phyloP scores from a whole-genome alignment of 1,140 invertebrate species.

The Chelonus insularis region DNA sequence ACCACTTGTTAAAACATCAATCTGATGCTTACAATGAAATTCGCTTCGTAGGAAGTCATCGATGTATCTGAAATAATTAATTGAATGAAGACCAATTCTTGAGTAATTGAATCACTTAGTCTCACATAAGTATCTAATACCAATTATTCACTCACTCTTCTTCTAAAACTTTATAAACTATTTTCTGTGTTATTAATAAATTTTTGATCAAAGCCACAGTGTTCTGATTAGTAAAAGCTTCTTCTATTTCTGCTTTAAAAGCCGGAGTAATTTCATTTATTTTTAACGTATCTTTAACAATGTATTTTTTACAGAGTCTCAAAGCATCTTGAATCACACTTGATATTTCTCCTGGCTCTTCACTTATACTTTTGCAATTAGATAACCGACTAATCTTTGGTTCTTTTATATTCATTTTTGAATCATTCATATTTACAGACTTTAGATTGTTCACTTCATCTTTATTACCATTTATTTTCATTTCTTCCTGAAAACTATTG shows the following conservation, averaged over 20 bases:
- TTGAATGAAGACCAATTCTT: too few relatives aligned
- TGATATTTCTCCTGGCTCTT: slow-evolving; percentile 27
- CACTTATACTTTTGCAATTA: slow-evolving; percentile 32
- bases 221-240: slow-evolving; percentile 47
- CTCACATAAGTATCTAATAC: too few relatives aligned
- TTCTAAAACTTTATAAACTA: slow-evolving; percentile 48
- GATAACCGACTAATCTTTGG: slow-evolving; percentile 48
- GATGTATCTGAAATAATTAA: slow-evolving; percentile 62
- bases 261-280: slow-evolving; percentile 53
- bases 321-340: slow-evolving; percentile 55
- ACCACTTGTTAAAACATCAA: slow-evolving; percentile 81
- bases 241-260: slow-evolving; percentile 54
- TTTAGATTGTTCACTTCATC: neutral
- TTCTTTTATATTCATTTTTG: slow-evolving; percentile 38
- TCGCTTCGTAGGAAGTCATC: slow-evolving; percentile 73
- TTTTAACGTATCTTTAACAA: slow-evolving; percentile 54
- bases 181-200: slow-evolving; percentile 45
- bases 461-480: neutral
- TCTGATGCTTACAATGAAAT: slow-evolving; percentile 87
- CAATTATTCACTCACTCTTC: slow-evolving; percentile 45
- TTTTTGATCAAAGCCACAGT: slow-evolving; percentile 44
- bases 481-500: neutral
- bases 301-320: slow-evolving; percentile 62
- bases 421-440: slow-evolving; percentile 36
- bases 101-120: too few relatives aligned